phyloP scores from a whole-genome alignment of 2,888 invertebrate species.

The Formica aserva region DNA sequence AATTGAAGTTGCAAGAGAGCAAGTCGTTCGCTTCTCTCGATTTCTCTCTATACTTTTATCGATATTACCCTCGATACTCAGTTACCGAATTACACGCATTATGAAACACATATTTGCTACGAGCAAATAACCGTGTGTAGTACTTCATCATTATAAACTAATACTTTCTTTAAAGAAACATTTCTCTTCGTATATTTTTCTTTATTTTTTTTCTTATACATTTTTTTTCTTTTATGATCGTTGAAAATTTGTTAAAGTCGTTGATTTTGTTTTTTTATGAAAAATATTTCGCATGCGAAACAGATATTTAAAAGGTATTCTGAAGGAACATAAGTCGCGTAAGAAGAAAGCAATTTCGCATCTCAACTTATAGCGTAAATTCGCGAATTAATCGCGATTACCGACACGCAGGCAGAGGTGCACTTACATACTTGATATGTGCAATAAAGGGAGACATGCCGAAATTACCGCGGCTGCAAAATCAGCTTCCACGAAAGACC shows the following conservation, averaged over 20 bases:
- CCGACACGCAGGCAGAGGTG: not conserved
- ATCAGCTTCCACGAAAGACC: conserved; percentile 62
- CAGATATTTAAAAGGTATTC: not conserved
- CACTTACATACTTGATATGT: conserved; percentile 15
- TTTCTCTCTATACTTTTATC: not conserved
- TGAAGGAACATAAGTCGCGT: not conserved
- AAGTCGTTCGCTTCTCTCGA: conserved; percentile 11
- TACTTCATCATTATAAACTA: not conserved
- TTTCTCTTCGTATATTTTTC: not conserved
- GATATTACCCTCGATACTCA: conserved; percentile 20
- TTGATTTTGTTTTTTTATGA: not conserved
- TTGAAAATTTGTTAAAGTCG: not conserved
- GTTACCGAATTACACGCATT: conserved; percentile 46
- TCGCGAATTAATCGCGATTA: conserved; percentile 23
- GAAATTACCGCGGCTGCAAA: conserved; percentile 69
- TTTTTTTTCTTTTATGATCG: not conserved
- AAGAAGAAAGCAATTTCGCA: conserved; percentile 14
- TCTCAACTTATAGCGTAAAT: not conserved
- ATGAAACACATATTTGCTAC: conserved; percentile 14
- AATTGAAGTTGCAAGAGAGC: conserved; percentile 24
- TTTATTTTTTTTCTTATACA: not conserved
- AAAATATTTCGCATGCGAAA: not conserved
- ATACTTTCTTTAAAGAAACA: not conserved
- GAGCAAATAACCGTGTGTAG: conserved; percentile 3
- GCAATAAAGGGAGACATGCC: conserved; percentile 43